Evolutionary conservation across 2,113 vertebrate genomes (phyloP).

Genomic region (Chamaetylas fuelleborni): DNA sequence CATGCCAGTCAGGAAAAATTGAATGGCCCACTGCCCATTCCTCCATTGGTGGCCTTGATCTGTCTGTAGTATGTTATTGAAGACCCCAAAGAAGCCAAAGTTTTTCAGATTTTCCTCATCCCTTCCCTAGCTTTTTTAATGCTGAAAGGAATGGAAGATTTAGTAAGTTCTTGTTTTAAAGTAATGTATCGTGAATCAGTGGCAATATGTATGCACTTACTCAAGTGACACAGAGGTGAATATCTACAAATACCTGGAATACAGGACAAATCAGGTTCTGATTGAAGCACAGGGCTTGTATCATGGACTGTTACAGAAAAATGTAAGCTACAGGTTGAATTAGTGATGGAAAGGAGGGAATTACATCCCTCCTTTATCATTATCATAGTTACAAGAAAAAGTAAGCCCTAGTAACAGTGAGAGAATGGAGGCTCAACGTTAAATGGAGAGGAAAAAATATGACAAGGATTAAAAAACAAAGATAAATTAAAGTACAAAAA

Average conservation of each 20-base stretch:
- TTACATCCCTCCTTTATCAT: neutral
- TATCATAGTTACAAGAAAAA: neutral
- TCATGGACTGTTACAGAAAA: neutral
- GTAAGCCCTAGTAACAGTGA: neutral
- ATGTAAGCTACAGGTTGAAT: neutral
- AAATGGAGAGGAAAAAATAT: neutral
- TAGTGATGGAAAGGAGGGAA: neutral
- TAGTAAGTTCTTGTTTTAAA: neutral
- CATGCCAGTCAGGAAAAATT: neutral
- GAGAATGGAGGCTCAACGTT: neutral
- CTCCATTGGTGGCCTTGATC: neutral
- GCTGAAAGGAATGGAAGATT: neutral
- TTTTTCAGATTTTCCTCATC: neutral
- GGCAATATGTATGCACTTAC: rapidly evolving
- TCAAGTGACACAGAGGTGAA: neutral
- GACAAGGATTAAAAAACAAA: neutral
- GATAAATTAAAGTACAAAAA: neutral
- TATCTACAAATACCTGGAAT: neutral
- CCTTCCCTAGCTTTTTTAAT: neutral
- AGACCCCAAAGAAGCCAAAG: neutral
- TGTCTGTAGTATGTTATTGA: neutral
- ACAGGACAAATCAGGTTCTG: neutral
- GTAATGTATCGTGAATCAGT: neutral
- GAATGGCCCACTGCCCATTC: neutral
- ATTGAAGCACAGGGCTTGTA: neutral